These are phyloP conservation scores for Diphyllodes magnificus DNA, from an alignment of 2,113 vertebrate genomes.

Conservation along the genomic window DNA sequence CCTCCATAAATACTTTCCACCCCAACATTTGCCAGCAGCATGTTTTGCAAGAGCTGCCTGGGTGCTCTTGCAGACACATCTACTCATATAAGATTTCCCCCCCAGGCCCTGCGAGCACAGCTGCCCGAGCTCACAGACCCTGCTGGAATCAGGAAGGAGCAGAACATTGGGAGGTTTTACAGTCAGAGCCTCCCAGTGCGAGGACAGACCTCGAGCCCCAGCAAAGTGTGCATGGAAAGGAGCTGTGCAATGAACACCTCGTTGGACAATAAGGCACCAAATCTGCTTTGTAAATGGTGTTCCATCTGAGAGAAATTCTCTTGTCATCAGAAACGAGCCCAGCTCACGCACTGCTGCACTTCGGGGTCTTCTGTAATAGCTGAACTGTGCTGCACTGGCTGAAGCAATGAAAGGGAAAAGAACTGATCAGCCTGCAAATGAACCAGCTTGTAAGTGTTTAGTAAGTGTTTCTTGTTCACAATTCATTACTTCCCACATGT, in stretches of 20 bases:
- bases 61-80: background rate
- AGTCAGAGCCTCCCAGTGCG: accelerated
- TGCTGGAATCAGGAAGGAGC: background rate
- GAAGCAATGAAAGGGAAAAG: background rate
- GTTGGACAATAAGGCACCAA: accelerated
- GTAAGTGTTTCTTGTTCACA: conserved; percentile 71
- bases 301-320: background rate
- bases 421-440: conserved; percentile 47
- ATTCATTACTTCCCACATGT: conserved; percentile 69
- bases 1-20: background rate
- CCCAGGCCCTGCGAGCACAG: background rate
- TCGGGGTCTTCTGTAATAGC: background rate
- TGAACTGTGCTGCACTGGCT: conserved; percentile 2
- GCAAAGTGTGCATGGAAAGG: accelerated
- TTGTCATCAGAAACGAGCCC: background rate
- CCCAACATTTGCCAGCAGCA: background rate
- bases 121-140: background rate
- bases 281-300: background rate
- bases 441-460: conserved; percentile 73
- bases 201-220: background rate
- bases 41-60: background rate
- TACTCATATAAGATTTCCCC: background rate
- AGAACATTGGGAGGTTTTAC: accelerated
- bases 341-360: background rate
- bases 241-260: accelerated